Evolutionary conservation across 2,888 invertebrate species (phyloP), one percentile per base, ranked within the genome.

Genomic region (Drosophila anceps): DNA sequence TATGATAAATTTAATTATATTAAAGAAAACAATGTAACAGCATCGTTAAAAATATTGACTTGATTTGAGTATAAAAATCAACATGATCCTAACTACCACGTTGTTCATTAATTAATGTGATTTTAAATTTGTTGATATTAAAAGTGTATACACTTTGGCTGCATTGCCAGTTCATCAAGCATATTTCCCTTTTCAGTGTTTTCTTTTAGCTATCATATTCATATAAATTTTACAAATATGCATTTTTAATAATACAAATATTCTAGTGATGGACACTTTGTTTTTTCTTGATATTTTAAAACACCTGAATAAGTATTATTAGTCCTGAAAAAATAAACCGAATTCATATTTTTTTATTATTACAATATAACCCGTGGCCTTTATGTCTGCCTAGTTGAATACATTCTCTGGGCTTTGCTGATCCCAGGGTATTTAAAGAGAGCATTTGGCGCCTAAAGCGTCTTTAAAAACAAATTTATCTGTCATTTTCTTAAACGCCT

Each of bases 401-500:
- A 64, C 37, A 58, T 39, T 59, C 31, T 20, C 8, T 27, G 0
- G 24, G 15, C 5, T 0, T 3, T 12, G 1, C 0, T 18, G 12
- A 20, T 10, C 8, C 12, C 18, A 60, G 51, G 46, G 62, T 69
- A 48, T 48, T 35, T 2, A 54, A 18, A n/a, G 41, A 53, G 24
- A 39, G 9, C 20, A 24, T 15, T 53, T 39, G 35, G 46, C 73
- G 59, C 73, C 73, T 79, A 70, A 74, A 73, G 73, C 54, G 69
- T 73, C 53, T 70, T 75, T 73, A 69, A 84, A 84, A 76, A 60
- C 74, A 79, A 89, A 84, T 79, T 68, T 76, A 84, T 84, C 74
- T 87, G 79, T 64, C 82, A 87, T 89, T 87, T 87, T 84, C 79
- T 87, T 79, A 82, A 87, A 69, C 74, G 79, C 48, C 59, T 50